Percentiles rank a stretch among this genome's conserved stretches.
phyloP scores from a whole-genome alignment of 2,888 invertebrate genomes.

The Phania funesta region DNA sequence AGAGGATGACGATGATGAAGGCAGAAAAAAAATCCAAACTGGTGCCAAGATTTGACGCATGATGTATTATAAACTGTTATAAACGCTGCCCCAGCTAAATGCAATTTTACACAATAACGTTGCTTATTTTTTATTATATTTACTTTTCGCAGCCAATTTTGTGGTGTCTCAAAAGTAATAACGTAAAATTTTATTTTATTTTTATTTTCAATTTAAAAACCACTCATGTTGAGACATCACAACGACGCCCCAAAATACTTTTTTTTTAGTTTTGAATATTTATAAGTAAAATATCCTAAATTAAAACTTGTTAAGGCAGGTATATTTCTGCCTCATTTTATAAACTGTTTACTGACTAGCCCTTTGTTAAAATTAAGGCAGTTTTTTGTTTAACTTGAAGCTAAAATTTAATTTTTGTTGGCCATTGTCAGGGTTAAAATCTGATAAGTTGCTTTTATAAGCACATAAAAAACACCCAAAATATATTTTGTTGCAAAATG shows the following conservation, averaged over 20 bases:
- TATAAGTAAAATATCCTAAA: conserved; percentile 26
- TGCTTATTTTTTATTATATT: conserved; percentile 18
- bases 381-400: conserved; percentile 28
- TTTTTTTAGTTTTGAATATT: neutral
- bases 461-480: conserved; percentile 66
- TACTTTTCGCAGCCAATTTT: conserved; percentile 23
- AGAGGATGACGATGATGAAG: conserved; percentile 28
- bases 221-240: conserved; percentile 65
- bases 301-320: conserved; percentile 56
- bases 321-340: conserved; percentile 10
- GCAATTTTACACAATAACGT: conserved; percentile 19
- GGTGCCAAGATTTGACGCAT: conserved; percentile 63
- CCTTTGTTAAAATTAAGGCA: conserved; percentile 48
- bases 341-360: conserved; percentile 18
- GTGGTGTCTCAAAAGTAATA: conserved; percentile 64
- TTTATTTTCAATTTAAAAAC: conserved; percentile 68
- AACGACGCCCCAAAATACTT: conserved; percentile 54
- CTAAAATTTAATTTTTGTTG: conserved; percentile 21
- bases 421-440: conserved; percentile 65
- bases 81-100: conserved; percentile 27
- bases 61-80: conserved; percentile 58
- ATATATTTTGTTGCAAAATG: conserved; percentile 13
- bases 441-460: conserved; percentile 67
- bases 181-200: conserved; percentile 67
- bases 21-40: conserved; percentile 7